phyloP scores from a whole-genome alignment of 2,113 vertebrate genomes.

The Poicephalus gulielmi region DNA sequence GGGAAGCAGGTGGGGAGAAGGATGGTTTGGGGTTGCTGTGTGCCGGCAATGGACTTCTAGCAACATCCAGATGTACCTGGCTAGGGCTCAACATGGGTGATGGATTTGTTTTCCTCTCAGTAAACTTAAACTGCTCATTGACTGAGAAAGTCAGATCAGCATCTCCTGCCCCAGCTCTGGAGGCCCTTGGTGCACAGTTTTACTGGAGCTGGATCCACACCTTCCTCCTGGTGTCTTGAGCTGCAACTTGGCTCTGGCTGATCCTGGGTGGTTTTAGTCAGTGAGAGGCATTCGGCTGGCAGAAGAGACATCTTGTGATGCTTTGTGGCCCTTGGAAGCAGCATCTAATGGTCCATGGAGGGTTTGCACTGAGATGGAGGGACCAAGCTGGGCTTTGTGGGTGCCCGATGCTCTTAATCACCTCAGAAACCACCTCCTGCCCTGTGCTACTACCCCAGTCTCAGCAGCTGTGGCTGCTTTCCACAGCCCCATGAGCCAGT shows the following conservation, averaged over 20 bases:
- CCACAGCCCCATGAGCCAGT: no score
- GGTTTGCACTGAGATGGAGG: neutral
- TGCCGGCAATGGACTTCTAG: accelerated
- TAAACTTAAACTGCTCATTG: neutral
- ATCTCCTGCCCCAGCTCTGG: neutral
- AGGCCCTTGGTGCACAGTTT: accelerated
- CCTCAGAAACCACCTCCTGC: neutral
- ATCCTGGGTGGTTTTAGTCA: neutral
- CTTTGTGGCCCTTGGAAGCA: neutral
- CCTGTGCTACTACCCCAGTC: neutral
- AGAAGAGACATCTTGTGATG: neutral
- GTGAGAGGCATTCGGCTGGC: neutral
- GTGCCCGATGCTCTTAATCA: no score
- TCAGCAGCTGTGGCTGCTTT: neutral
- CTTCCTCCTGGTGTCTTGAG: neutral
- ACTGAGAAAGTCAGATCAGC: neutral
- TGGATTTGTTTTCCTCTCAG: neutral
- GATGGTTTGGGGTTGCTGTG: neutral
- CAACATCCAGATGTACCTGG: neutral
- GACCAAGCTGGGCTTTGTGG: neutral
- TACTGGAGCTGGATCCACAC: neutral
- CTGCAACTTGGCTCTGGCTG: neutral
- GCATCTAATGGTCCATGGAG: neutral
- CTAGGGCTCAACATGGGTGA: neutral
- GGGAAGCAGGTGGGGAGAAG: neutral